A percentile compares a stretch with the other conserved stretches of the same genome.
Evolutionary conservation across 2,888 invertebrate species (phyloP).

Genomic region (Papilio gigon): DNA sequence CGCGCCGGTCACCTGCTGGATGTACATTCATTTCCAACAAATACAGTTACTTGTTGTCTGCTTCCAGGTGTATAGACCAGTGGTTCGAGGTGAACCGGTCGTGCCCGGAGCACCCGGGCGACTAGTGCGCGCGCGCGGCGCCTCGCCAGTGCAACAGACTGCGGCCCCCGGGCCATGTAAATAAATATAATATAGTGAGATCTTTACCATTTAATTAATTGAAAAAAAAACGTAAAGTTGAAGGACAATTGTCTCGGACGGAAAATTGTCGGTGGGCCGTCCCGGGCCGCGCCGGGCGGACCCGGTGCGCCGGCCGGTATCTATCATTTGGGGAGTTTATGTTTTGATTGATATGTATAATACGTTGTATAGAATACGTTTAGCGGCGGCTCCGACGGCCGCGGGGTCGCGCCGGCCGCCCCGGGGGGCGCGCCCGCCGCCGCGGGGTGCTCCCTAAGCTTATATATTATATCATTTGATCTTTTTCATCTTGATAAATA

Average conservation of each 20-base stretch:
- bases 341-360: constrained; percentile 62
- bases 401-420: not conserved
- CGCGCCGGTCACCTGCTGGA: no score
- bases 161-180: constrained; percentile 71
- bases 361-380: constrained; percentile 47
- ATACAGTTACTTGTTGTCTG: not conserved
- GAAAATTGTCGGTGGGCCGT: constrained; percentile 70
- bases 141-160: constrained; percentile 61
- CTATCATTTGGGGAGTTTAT: constrained; percentile 63
- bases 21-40: not conserved
- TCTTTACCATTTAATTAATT: constrained; percentile 75
- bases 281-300: no score
- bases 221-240: constrained; percentile 53
- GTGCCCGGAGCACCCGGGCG: constrained; percentile 99
- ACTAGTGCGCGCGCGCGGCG: constrained; percentile 81
- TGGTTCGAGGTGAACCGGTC: constrained; percentile 99
- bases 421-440: constrained; percentile 50
- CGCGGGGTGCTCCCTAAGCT: constrained; percentile 68
- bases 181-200: constrained; percentile 81
- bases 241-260: constrained; percentile 64
- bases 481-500: constrained; percentile 82
- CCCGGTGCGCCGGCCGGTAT: no score
- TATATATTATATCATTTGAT: constrained; percentile 78
- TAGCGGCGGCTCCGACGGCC: constrained; percentile 52
- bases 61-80: constrained; percentile 97